phyloP scores from a whole-genome alignment of 2,888 invertebrate species.

The Tricholauxania praeusta region DNA sequence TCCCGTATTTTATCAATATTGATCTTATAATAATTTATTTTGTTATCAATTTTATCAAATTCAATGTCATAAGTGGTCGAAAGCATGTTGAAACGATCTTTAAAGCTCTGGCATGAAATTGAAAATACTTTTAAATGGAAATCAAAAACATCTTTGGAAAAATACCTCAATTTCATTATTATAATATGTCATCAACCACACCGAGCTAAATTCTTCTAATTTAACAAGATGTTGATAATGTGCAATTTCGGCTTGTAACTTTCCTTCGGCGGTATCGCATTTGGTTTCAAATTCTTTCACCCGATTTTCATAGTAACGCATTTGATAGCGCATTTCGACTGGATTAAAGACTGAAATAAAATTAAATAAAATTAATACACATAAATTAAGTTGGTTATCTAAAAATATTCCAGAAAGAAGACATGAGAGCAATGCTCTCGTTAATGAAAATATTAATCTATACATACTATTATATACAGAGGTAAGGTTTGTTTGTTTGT shows the following conservation, averaged over 20 bases:
- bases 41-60: constrained; percentile 39
- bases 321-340: constrained; percentile 46
- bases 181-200: no score
- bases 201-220: no score
- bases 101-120: constrained; percentile 39
- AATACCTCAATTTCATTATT: no score
- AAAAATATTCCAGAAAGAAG: no score
- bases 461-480: no score
- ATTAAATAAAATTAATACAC: background rate
- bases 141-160: no score
- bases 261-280: background rate
- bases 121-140: background rate
- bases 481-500: no score
- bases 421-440: no score
- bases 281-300: constrained; percentile 36
- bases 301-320: constrained; percentile 27
- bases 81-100: constrained; percentile 34
- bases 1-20: constrained; percentile 42
- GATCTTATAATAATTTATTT: constrained; percentile 27
- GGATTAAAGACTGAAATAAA: constrained; percentile 41
- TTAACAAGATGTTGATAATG: background rate
- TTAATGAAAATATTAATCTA: no score
- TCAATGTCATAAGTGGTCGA: constrained; percentile 37
- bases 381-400: background rate
- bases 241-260: constrained; percentile 21